Evolutionary conservation across 2,888 invertebrate genomes (phyloP).

Genomic region (Agriotes lineatus): DNA sequence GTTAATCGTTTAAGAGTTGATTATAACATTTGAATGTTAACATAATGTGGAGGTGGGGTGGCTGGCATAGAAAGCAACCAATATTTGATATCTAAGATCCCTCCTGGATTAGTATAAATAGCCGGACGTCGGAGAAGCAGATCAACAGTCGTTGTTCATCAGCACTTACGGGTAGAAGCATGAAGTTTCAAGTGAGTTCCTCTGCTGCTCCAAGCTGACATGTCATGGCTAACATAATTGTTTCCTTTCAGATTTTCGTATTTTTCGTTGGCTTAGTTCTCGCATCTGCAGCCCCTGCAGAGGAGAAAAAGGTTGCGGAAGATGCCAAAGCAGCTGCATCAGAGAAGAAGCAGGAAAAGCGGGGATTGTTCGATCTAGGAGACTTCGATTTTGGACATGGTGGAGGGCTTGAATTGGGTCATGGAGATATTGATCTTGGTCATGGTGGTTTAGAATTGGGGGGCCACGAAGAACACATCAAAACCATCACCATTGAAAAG

Average conservation of each 20-base stretch:
- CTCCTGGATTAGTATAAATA: constrained; percentile 38
- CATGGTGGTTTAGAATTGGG: constrained; percentile 29
- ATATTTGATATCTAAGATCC: background rate
- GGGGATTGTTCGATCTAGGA: constrained; percentile 56
- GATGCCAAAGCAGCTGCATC: constrained; percentile 54
- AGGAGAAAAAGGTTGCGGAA: constrained; percentile 56
- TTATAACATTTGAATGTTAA: constrained; percentile 18
- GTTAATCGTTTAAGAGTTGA: background rate
- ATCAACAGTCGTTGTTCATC: constrained; percentile 59
- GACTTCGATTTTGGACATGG: constrained; percentile 20
- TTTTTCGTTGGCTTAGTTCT: constrained; percentile 62
- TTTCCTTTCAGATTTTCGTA: constrained; percentile 58
- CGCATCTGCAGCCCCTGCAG: constrained; percentile 56
- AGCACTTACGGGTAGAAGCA: constrained; percentile 43
- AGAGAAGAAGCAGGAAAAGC: constrained; percentile 58
- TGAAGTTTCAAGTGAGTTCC: constrained; percentile 61
- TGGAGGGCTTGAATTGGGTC: constrained; percentile 45
- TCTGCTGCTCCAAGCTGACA: background rate
- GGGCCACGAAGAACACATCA: constrained; percentile 46
- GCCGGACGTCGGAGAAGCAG: constrained; percentile 4
- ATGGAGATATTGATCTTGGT: constrained; percentile 30
- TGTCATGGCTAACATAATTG: background rate
- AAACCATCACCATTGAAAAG: constrained; percentile 71
- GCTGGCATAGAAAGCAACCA: constrained; percentile 15
- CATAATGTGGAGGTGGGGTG: constrained; percentile 14